These are phyloP conservation scores for Pinna nobilis DNA, from an alignment of 1,140 invertebrate genomes.

Conservation along the genomic window DNA sequence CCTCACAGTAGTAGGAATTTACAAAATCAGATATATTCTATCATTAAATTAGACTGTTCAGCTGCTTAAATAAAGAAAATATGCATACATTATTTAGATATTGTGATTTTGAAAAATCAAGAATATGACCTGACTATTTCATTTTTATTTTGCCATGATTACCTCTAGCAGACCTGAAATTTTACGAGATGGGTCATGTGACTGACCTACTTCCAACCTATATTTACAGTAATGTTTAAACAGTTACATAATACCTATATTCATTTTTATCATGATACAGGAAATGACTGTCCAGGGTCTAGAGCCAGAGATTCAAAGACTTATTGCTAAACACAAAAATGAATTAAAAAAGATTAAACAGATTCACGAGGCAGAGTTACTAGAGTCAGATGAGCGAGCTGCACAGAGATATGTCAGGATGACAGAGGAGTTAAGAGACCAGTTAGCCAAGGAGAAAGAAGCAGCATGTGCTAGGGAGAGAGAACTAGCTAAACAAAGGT, in stretches of 20 bases:
- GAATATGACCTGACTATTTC: too few relatives aligned
- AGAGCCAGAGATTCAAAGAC: conserved; percentile 74
- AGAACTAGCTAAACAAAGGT: conserved; percentile 72
- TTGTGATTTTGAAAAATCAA: too few relatives aligned
- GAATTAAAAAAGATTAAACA: conserved; percentile 74
- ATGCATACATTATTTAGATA: too few relatives aligned
- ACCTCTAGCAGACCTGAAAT: too few relatives aligned
- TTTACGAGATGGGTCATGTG: too few relatives aligned
- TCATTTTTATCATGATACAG: conserved; percentile 51
- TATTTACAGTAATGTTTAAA: too few relatives aligned
- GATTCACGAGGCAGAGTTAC: conserved; percentile 73
- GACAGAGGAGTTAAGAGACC: conserved; percentile 74
- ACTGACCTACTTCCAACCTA: too few relatives aligned
- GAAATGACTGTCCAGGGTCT: conserved; percentile 76
- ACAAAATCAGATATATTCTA: too few relatives aligned
- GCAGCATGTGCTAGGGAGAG: conserved; percentile 71
- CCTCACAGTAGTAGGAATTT: too few relatives aligned
- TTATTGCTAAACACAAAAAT: conserved; percentile 75
- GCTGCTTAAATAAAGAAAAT: too few relatives aligned
- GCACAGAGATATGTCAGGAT: conserved; percentile 72
- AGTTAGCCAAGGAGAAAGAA: conserved; percentile 74
- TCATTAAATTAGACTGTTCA: too few relatives aligned
- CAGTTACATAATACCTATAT: not conserved
- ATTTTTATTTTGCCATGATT: too few relatives aligned
- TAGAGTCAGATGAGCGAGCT: conserved; percentile 73